Base-by-base conservation (phyloP, 2,797 vertebrate species). In the Sardinella longiceps region DNA sequence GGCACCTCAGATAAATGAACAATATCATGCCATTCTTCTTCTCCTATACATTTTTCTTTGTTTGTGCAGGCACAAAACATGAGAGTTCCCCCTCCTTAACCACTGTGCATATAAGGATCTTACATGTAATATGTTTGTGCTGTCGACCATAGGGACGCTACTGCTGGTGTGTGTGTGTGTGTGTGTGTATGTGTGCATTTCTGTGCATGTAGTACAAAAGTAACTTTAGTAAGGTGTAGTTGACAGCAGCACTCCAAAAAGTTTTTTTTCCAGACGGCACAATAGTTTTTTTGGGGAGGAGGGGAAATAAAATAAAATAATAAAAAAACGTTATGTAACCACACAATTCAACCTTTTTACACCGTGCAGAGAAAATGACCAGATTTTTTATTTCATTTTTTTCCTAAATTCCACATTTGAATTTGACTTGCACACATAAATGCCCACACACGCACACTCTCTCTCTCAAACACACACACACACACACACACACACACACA, bases 361-460 rank as follows among this genome's bases (percentile, higher is more conserved):
- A 77, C 70, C 25, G 39, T 39, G 70, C 70, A 77, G 33, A 43
- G 70, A 43, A 77, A 77, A 77, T 77, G 70, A 77, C 70, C 33
- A 43, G 15, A 20, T 33, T 70, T 70, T 18, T 70, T 70, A 39
- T 33, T 39, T 6, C 30, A 33, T 70, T 18, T 70, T 70, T 74
- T 33, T 39, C 2, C 30, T 18, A 77, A 77, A 43, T 70, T 43
- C 70, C 70, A 39, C 37, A 77, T 77, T 77, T 77, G 70, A 39
- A 77, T 77, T 39, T 77, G 70, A 23, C 89, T 87, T 86, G 80
- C 81, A 66, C 80, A 50, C 51, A 83, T 48, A 82, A 37, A 39
- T 82, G 66, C 18, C 48, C 56, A 83, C 3, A 83, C 12, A 81
- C 80, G 33, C 84, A 77, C 66, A 58, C 77, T 81, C 83, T 53